Base-by-base conservation (phyloP, 2,797 vertebrate genomes). In the Hylomyscus alleni region DNA sequence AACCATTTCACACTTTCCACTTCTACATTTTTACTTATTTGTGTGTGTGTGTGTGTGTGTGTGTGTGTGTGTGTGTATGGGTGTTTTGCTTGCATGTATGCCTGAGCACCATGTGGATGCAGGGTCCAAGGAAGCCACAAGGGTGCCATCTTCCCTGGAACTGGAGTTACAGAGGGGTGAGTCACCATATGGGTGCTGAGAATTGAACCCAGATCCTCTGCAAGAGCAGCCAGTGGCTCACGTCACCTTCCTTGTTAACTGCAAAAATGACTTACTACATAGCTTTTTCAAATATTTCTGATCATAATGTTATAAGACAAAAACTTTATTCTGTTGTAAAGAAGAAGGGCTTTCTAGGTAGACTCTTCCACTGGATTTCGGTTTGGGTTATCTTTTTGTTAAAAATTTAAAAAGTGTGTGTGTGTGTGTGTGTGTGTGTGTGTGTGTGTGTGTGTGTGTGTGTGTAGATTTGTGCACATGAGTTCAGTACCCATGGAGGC, bases 231-330 rank as follows among this genome's bases (percentile, higher is more conserved):
- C 17, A 24, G 29, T 24, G 29, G 37, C 82, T 31, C 15, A 22
- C 34, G 58, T 22, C 29, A 34, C 29, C 58, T 65, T 15, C 40
- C 29, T 52, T 50, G 19, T 24, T 14, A 29, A 76, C 83, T 85
- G 29, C 52, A 89, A 95, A 90, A 50, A 29, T 62, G 37, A 91
- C 86, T 2, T 90, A n/a, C 67, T 84, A 87, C 88, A 14, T 29
- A 93, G 34, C 58, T 34, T 52, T 91, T 89, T 90, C 87, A 90
- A 83, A 92, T 89, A 77, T 78, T 95, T 91, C 72, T 94, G 78
- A 94, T 93, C 9, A 40, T 60, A 10, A 83, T 54, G 60, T 89
- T 95, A 37, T 95, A 82, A 93, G 89, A 52, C 37, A 44, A 69
- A 34, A 91, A 88, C 31, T 89, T 83, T 76, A 94, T 87, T 75